Evolutionary conservation across 2,888 invertebrate species (phyloP), one percentile per base, ranked within the genome.

Genomic region (Cyclophora punctaria): DNA sequence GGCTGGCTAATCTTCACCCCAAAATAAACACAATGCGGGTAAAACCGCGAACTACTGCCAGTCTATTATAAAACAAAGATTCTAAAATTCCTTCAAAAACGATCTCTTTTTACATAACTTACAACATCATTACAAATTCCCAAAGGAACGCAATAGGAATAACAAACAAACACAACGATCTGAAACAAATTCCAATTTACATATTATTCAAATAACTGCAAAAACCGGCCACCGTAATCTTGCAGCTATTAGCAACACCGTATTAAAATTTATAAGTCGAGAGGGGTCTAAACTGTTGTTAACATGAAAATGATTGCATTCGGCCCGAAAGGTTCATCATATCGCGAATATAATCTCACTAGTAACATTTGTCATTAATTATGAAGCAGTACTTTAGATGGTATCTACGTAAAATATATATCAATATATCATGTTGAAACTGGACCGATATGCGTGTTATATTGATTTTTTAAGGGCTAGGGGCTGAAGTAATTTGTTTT

Each of bases 381-480:
- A 84, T 71, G 73, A 75, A 64, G 73, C 69, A 75, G 77, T 80
- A 83, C 83, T 85, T 84, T 82, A 85, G 87, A 87, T 86, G 48
- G 66, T 83, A 86, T 86, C 84, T 69, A 59, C 74, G 80, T 86
- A 83, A 85, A 82, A 85, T 85, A 82, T 82, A 78, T 80, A 79
- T 80, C 80, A 80, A 86, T 86, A 86, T 86, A 86, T 86, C 84
- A 86, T 70, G 67, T 62, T 69, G 71, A 75, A 80, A 81, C 80
- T 73, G 77, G 69, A 64, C 73, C 69, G 81, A 82, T 85, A 82
- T 62, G 76, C 70, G 69, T 51, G 48, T 67, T 47, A 68, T 83
- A 86, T 88, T 84, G 86, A 86, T 87, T 87, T 86, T 77, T 83
- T 78, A 83, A 80, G 82, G 84, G 83, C 73, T 80, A 37, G 69